Conservation (phyloP, 2,797 vertebrate species). For the Sebastes alutus region DNA sequence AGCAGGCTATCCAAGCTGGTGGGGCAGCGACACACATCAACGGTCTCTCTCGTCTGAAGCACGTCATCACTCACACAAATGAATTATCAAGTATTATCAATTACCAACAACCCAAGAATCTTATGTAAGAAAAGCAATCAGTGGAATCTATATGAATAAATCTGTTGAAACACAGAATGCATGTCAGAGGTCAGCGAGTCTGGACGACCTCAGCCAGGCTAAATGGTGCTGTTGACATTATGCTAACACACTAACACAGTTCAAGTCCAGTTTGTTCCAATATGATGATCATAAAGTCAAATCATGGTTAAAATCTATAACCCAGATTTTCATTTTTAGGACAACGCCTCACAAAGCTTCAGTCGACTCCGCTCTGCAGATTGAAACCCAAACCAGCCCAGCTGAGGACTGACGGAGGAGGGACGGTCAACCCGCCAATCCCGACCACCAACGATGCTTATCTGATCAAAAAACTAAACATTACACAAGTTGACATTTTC, state of each 20-base stretch:
- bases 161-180: slow-evolving; percentile 7
- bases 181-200: slow-evolving; percentile 32
- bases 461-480: neutral
- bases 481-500: neutral
- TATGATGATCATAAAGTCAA: neutral
- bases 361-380: neutral
- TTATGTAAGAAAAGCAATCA: slow-evolving; percentile 69
- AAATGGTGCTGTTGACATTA: neutral
- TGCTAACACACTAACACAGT: neutral
- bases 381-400: too few species aligned
- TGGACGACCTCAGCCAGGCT: neutral
- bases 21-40: neutral
- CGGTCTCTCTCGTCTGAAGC: neutral
- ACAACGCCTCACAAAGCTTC: neutral
- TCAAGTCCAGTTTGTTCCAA: neutral
- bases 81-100: neutral
- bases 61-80: neutral
- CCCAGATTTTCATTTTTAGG: neutral
- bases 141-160: slow-evolving; percentile 36
- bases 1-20: neutral
- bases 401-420: too few species aligned
- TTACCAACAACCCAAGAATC: neutral
- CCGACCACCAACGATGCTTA: neutral
- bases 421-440: neutral
- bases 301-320: neutral